These are phyloP conservation scores for Rhizoglyphus robini DNA, from an alignment of 1,140 invertebrate genomes.

Conservation along the genomic window DNA sequence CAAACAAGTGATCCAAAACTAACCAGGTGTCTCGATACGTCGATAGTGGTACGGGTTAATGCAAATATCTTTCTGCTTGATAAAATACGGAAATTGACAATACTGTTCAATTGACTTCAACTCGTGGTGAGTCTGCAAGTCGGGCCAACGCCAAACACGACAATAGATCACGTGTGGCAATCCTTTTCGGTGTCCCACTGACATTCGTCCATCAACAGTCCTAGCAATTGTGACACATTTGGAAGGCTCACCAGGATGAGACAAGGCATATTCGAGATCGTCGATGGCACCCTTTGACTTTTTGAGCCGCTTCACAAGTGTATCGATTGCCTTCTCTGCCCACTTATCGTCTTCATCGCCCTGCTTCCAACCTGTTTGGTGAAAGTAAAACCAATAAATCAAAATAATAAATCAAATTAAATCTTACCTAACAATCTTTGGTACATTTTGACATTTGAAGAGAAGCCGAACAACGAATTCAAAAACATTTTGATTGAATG, in stretches of 20 bases:
- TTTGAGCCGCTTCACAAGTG: conserved; percentile 91
- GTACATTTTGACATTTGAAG: conserved; percentile 14
- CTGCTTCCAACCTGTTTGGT: conserved; percentile 40
- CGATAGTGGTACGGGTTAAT: conserved; percentile 93
- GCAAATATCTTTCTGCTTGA: conserved; percentile 74
- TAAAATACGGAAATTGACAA: conserved; percentile 77
- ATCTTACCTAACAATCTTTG: conserved; percentile 11
- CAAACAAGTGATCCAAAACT: conserved; percentile 9
- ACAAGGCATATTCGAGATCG: conserved; percentile 82
- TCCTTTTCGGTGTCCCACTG: conserved; percentile 68
- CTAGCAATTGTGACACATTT: conserved; percentile 94
- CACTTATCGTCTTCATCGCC: conserved; percentile 46
- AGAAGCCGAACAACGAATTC: conserved; percentile 16
- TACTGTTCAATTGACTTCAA: conserved; percentile 72
- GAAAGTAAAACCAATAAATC: conserved; percentile 32
- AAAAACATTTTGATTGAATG: conserved; percentile 9
- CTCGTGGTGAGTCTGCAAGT: conserved; percentile 89
- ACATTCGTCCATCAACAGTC: conserved; percentile 45
- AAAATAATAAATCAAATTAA: background rate
- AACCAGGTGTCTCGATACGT: conserved; percentile 65
- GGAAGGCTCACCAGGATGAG: conserved; percentile 77
- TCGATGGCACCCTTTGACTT: conserved; percentile 93
- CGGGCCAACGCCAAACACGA: conserved; percentile 91
- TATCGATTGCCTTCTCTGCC: conserved; percentile 97
- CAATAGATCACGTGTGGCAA: conserved; percentile 92